A percentile compares a stretch with the other conserved stretches of the same genome.
phyloP scores from a whole-genome alignment of 2,113 vertebrate genomes.

The Triplophysa tibetana region DNA sequence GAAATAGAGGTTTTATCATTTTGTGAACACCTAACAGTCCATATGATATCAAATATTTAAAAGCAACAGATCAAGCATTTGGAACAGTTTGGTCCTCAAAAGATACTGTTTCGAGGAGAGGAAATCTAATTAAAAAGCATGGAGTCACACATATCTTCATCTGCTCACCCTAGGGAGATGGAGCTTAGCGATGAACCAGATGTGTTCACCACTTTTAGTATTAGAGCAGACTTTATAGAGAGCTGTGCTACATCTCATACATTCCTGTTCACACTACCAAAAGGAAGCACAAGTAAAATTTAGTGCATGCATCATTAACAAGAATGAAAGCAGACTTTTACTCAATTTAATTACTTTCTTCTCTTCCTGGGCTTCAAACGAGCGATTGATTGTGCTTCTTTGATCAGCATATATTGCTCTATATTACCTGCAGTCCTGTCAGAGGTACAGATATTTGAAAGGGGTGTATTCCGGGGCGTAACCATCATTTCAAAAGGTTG shows the following conservation, averaged over 20 bases:
- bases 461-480: background rate
- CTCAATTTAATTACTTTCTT: conserved; percentile 34
- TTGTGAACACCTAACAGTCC: too few relatives aligned
- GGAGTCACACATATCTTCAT: conserved; percentile 34
- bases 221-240: background rate
- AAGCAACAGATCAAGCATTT: too few relatives aligned
- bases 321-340: conserved; percentile 26
- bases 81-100: too few relatives aligned
- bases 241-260: background rate
- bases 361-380: conserved; percentile 40
- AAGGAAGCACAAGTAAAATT: background rate
- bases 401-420: conserved; percentile 39
- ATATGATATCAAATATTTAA: too few relatives aligned
- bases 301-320: conserved; percentile 41
- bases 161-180: background rate
- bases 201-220: conserved; percentile 45
- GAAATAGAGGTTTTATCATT: too few relatives aligned
- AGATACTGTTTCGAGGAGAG: background rate
- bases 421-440: conserved; percentile 20
- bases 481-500: too few relatives aligned
- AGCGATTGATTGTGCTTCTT: conserved; percentile 29
- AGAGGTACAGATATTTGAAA: conserved; percentile 17
- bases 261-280: background rate
- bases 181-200: conserved; percentile 34
- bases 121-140: conserved; percentile 38